Evolutionary conservation across 2,113 vertebrate species (phyloP), one percentile per base, ranked within the genome.

Genomic region (Elaphurus davidianus): DNA sequence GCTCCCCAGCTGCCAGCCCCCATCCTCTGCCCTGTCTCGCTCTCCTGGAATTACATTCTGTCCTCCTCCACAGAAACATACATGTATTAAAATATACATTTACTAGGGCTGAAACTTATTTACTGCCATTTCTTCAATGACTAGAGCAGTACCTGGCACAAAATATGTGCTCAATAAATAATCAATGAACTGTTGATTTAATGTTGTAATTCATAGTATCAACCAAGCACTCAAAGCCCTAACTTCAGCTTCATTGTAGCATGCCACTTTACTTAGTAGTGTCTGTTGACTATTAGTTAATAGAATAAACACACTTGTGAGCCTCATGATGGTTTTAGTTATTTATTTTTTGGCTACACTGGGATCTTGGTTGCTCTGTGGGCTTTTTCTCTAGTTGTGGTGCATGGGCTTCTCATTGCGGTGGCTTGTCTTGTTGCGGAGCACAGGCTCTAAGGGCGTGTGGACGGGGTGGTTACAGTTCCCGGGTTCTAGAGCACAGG

Each of bases 251-350:
- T 96, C 12, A 17, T 45, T 87, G 1, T 50, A 87, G 74, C 23
- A 47, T 13, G 54, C 19, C 82, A 57, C n/a, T n/a, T 85, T 78
- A 33, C 59, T 59, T 94, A 76, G 45, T 89, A 83, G 3, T 23
- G 43, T 74, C 50, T 12, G n/a, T 23, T 71, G 81, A 92, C 52
- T 93, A 4, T 62, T 86, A 78, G 21, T n/a, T 94, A 45, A 36
- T 47, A 79, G 59, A 87, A 82, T 82, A 85, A 96, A 92, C 89
- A 95, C 90, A 89, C 57, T 82, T 36, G 23, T 82, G 13, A 91
- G 40, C 67, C 9, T 76, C 13, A 14, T 67, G 47, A 88, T 96
- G 36, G 43, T 52, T 76, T 27, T 76, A 27, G 27, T 43, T 43
- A 13, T 43, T 76, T 43, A 43, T 27, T 76, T 76, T 43, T 27